These are phyloP conservation scores for Crambe crambe DNA, from an alignment of 37 sponge, comb jelly and placozoan genomes.

Conservation along the genomic window DNA sequence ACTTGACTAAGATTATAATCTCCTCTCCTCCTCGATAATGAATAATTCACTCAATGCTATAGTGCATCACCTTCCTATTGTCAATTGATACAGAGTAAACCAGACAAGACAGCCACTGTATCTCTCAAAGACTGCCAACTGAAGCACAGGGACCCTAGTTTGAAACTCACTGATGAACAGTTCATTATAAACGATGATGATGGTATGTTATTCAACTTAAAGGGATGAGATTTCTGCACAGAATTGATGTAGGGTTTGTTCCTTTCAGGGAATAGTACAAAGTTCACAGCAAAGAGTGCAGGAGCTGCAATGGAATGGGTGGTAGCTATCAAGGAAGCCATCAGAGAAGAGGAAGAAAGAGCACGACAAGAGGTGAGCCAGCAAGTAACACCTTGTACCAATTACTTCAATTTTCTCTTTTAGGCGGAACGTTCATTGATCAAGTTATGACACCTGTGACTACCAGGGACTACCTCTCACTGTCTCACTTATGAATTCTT, in stretches of 20 bases:
- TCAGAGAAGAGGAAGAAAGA: constrained; percentile 47
- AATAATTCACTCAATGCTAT: no score
- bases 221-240: no score
- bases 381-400: background rate
- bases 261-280: constrained; percentile 31
- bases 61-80: no score
- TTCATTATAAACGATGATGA: constrained; percentile 52
- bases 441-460: constrained; percentile 1
- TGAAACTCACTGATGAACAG: constrained; percentile 41
- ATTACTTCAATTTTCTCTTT: background rate
- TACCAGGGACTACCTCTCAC: background rate
- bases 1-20: no score
- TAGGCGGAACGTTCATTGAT: constrained; percentile 11
- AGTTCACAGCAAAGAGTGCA: constrained; percentile 26
- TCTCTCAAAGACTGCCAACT: constrained; percentile 31
- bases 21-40: no score
- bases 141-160: constrained; percentile 39
- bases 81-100: constrained; percentile 5
- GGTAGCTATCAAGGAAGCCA: constrained; percentile 34
- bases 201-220: constrained; percentile 33
- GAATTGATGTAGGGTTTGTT: no score
- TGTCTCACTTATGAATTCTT: background rate
- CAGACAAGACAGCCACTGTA: background rate
- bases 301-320: constrained; percentile 44
- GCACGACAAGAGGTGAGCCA: constrained; percentile 21